A percentile compares a stretch with the other conserved stretches of the same genome.
Conservation (phyloP, 1,140 invertebrate species). For the Neuroterus valhalla region DNA sequence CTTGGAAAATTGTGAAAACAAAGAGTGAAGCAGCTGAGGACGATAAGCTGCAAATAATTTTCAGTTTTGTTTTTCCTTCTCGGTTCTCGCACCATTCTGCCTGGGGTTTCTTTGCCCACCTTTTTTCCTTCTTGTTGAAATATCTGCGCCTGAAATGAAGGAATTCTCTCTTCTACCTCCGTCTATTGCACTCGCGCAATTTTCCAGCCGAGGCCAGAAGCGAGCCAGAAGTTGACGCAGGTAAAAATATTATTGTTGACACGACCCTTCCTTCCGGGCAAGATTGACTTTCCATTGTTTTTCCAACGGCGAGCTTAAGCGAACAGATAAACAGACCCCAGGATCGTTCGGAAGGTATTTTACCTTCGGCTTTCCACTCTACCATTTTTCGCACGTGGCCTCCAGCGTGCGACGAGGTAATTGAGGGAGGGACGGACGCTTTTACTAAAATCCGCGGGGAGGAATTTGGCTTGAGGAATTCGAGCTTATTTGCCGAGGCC, state of each 20-base stretch:
- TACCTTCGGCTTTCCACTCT: slow-evolving; percentile 1
- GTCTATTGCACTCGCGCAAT: neutral
- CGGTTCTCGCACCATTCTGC: neutral
- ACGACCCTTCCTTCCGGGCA: slow-evolving; percentile 22
- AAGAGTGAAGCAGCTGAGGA: neutral
- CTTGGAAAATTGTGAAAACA: too few relatives aligned
- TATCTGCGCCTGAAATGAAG: neutral
- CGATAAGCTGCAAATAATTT: slow-evolving; percentile 12
- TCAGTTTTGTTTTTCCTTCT: slow-evolving; percentile 10
- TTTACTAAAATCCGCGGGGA: neutral
- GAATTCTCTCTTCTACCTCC: neutral
- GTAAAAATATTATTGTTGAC: slow-evolving; percentile 31
- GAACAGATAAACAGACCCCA: neutral
- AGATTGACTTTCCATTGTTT: slow-evolving; percentile 34
- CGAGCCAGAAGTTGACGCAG: neutral
- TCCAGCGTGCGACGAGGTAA: neutral
- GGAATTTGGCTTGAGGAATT: neutral
- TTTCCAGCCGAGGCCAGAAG: slow-evolving; percentile 4
- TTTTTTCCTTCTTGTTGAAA: neutral
- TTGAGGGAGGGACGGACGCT: neutral
- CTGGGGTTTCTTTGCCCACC: neutral
- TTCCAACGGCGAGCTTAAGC: slow-evolving; percentile 34
- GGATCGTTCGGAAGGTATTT: neutral
- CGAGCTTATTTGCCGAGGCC: neutral
- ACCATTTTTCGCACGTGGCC: slow-evolving; percentile 10